Evolutionary conservation across 2,888 invertebrate species (phyloP).

Genomic region (Cyaniris semiargus): DNA sequence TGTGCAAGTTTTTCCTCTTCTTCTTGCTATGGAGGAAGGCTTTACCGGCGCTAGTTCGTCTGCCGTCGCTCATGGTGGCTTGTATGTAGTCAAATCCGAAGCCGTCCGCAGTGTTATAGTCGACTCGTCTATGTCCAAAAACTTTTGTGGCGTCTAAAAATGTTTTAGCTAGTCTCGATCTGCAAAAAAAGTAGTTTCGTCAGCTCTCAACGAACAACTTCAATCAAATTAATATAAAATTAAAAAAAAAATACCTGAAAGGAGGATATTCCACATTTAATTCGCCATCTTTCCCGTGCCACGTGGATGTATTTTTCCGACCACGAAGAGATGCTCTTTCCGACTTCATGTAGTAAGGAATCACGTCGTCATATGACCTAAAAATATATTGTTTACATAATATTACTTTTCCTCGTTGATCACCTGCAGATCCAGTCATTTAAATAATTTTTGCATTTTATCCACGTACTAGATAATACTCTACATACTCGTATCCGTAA

Average conservation of each 20-base stretch:
- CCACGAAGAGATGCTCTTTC: conserved; percentile 77
- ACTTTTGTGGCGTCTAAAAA: conserved; percentile 83
- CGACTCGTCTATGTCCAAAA: conserved; percentile 83
- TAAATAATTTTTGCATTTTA: too few relatives aligned
- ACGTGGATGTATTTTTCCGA: conserved; percentile 65
- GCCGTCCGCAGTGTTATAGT: conserved; percentile 84
- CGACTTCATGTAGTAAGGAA: conserved; percentile 82
- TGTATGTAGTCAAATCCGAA: conserved; percentile 80
- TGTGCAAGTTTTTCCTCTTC: conserved; percentile 79
- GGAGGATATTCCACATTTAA: conserved; percentile 82
- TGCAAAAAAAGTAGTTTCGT: conserved; percentile 44
- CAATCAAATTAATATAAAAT: background rate
- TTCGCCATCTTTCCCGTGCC: conserved; percentile 82
- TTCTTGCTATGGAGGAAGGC: conserved; percentile 80
- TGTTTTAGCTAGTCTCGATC: conserved; percentile 81
- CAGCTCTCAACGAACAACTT: background rate
- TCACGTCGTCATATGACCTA: conserved; percentile 81
- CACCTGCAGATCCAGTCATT: too few relatives aligned
- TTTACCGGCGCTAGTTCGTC: conserved; percentile 77
- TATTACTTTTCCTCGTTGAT: background rate
- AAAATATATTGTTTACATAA: conserved; percentile 34
- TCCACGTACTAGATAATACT: too few relatives aligned
- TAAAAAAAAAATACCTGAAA: conserved; percentile 61
- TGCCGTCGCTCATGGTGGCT: conserved; percentile 72
- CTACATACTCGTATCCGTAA: too few relatives aligned